Evolutionary conservation across 2,797 vertebrate genomes (phyloP).

Genomic region (Danio jaintianensis): DNA sequence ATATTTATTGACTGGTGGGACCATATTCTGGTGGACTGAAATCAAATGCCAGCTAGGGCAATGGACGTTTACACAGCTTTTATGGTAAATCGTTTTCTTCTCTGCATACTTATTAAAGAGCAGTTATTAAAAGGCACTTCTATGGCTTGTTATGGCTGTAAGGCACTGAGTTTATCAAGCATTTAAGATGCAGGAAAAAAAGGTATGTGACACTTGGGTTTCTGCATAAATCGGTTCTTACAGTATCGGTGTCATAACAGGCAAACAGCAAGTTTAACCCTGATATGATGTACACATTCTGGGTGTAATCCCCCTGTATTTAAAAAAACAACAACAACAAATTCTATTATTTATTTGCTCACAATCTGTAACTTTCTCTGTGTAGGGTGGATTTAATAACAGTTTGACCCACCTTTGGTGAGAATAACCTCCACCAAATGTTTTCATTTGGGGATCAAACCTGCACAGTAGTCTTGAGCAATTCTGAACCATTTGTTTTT

Average conservation of each 20-base stretch:
- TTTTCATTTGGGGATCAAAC: background rate
- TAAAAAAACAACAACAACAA: background rate
- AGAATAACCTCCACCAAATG: background rate
- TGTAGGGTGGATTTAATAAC: background rate
- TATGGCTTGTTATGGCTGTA: background rate
- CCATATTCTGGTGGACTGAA: constrained; percentile 42
- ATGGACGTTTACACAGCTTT: constrained; percentile 72
- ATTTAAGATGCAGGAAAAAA: background rate
- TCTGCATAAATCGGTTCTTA: background rate
- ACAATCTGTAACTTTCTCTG: background rate
- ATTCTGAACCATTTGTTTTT: background rate
- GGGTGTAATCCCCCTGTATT: too few relatives aligned
- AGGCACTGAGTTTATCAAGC: background rate
- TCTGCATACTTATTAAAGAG: constrained; percentile 70
- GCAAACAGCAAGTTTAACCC: too few relatives aligned
- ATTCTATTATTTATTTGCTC: background rate
- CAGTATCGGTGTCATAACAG: background rate
- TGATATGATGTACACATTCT: too few relatives aligned
- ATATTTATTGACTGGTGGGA: constrained; percentile 53
- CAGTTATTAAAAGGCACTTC: constrained; percentile 52
- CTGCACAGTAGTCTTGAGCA: background rate
- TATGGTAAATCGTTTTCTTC: constrained; percentile 75
- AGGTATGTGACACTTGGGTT: background rate
- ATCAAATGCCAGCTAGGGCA: constrained; percentile 52
- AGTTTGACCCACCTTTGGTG: background rate